phyloP scores from a whole-genome alignment of 2,797 vertebrate genomes.

The Allobates femoralis region DNA sequence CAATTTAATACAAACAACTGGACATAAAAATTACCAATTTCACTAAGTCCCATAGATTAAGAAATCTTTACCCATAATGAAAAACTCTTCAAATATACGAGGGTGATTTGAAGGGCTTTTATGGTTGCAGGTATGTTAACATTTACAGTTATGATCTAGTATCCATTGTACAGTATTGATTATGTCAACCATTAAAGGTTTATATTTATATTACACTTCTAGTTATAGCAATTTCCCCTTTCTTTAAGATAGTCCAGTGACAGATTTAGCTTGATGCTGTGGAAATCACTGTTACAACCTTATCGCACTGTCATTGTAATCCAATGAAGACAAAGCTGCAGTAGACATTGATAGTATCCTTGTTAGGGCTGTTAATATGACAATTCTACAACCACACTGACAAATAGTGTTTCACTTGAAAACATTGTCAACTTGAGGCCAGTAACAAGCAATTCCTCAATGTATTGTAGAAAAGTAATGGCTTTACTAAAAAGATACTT shows the following conservation, averaged over 20 bases:
- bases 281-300: background rate
- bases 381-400: background rate
- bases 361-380: background rate
- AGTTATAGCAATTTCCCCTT: background rate
- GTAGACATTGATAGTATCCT: background rate
- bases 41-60: background rate
- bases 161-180: slow-evolving; percentile 32
- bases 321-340: background rate
- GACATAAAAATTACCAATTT: background rate
- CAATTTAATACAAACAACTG: background rate
- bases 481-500: background rate
- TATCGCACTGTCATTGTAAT: slow-evolving; percentile 8
- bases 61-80: background rate
- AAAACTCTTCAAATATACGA: background rate
- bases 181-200: slow-evolving; percentile 20
- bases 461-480: background rate
- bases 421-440: background rate
- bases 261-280: background rate
- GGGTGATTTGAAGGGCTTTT: background rate
- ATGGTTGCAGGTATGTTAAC: slow-evolving; percentile 29
- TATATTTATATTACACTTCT: background rate
- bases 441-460: background rate
- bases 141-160: background rate
- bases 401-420: background rate
- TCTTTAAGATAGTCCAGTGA: background rate